A percentile compares a stretch with the other conserved stretches of the same genome.
These are phyloP conservation scores for Parauchenoglanis punctatus DNA, from an alignment of 2,797 vertebrate species.

Conservation along the genomic window DNA sequence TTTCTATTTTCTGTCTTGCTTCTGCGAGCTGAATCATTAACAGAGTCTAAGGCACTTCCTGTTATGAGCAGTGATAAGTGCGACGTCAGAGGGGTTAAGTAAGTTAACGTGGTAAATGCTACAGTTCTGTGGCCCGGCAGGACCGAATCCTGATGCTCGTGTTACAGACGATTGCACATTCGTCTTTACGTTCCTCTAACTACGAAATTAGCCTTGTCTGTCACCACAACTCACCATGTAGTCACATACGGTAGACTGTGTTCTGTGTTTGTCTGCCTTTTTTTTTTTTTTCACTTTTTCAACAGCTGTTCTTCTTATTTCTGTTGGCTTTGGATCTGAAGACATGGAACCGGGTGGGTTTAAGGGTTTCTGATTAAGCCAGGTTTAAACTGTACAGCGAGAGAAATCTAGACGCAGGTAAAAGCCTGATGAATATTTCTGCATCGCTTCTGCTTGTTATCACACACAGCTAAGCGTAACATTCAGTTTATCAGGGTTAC, in stretches of 20 bases:
- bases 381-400: neutral
- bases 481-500: neutral
- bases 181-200: neutral
- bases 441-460: neutral
- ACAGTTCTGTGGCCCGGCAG: neutral
- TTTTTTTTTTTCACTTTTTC: neutral
- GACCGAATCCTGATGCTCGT: neutral
- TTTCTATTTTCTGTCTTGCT: neutral
- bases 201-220: slow-evolving; percentile 6
- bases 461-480: neutral
- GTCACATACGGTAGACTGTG: neutral
- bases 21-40: slow-evolving; percentile 2
- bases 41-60: neutral
- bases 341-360: neutral
- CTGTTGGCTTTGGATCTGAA: neutral
- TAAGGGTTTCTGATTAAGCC: neutral
- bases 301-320: neutral
- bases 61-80: neutral
- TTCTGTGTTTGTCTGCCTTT: neutral
- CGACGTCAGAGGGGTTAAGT: neutral
- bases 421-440: neutral
- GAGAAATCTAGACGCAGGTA: neutral
- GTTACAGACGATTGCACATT: neutral
- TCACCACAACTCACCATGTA: neutral
- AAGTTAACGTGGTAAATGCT: neutral